These are phyloP conservation scores for Pachymerium ferrugineum DNA, from an alignment of 2,888 invertebrate species.

Conservation along the genomic window DNA sequence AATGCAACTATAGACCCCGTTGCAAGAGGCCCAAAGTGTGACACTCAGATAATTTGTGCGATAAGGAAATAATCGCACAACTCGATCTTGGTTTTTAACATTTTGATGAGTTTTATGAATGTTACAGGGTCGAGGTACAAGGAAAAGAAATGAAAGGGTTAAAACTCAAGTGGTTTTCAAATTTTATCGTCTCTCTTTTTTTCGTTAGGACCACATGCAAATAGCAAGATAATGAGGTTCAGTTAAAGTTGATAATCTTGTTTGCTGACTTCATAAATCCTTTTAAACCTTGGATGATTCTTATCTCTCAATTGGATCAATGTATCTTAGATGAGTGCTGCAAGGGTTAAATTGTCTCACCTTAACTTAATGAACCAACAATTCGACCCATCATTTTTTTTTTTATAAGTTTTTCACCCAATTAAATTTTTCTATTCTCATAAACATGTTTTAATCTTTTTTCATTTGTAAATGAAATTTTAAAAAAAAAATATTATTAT, in stretches of 20 bases:
- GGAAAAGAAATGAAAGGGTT: not conserved
- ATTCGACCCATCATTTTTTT: not conserved
- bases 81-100: not conserved
- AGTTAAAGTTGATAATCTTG: slow-evolving; percentile 17
- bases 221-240: not conserved
- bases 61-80: too few species aligned
- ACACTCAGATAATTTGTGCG: not conserved
- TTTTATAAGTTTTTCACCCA: too few species aligned
- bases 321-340: slow-evolving; percentile 6
- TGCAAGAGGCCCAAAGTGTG: not conserved
- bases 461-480: too few species aligned
- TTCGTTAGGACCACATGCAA: not conserved
- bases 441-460: too few species aligned
- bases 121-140: not conserved
- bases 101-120: not conserved
- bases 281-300: not conserved
- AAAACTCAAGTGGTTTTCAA: not conserved
- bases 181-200: not conserved
- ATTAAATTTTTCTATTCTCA: not conserved
- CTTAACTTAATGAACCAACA: not conserved
- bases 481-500: too few species aligned
- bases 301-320: not conserved
- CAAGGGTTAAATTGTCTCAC: not conserved
- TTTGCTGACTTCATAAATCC: slow-evolving; percentile 5
- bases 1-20: not conserved